A percentile compares a stretch with the other conserved stretches of the same genome.
These are phyloP conservation scores for Margarornis squamiger DNA, from an alignment of 2,797 vertebrate species.

Conservation along the genomic window DNA sequence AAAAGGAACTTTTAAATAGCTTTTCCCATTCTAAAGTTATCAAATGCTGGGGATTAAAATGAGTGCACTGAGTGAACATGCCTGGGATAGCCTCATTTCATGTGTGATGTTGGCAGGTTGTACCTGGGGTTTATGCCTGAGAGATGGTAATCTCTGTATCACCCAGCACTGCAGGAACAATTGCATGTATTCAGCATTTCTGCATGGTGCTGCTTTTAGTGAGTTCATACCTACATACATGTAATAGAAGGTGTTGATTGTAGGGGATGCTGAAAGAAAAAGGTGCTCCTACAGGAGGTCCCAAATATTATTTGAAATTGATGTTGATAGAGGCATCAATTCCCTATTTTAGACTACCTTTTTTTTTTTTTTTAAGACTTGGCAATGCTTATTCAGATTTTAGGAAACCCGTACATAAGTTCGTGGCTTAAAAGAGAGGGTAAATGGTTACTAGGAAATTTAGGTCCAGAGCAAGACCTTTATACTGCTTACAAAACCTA, in stretches of 20 bases:
- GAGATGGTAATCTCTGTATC: background rate
- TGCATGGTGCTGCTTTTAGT: background rate
- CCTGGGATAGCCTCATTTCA: background rate
- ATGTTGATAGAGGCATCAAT: background rate
- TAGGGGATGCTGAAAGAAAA: background rate
- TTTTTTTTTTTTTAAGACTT: background rate
- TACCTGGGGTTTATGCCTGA: background rate
- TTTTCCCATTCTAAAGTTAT: background rate
- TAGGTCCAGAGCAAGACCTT: background rate
- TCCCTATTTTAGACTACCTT: background rate
- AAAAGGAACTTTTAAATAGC: background rate
- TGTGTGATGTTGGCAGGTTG: background rate
- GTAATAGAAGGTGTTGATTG: background rate
- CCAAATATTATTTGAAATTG: background rate
- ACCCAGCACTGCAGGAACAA: background rate
- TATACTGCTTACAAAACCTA: background rate
- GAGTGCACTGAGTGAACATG: background rate
- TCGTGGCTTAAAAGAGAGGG: background rate
- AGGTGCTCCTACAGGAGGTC: background rate
- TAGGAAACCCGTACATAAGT: background rate
- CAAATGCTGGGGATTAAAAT: background rate
- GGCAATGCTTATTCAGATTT: background rate
- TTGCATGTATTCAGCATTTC: background rate
- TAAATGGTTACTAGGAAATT: background rate
- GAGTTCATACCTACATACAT: background rate